These are phyloP conservation scores for Sarcoramphus papa DNA, from an alignment of 2,797 vertebrate genomes.

Conservation along the genomic window DNA sequence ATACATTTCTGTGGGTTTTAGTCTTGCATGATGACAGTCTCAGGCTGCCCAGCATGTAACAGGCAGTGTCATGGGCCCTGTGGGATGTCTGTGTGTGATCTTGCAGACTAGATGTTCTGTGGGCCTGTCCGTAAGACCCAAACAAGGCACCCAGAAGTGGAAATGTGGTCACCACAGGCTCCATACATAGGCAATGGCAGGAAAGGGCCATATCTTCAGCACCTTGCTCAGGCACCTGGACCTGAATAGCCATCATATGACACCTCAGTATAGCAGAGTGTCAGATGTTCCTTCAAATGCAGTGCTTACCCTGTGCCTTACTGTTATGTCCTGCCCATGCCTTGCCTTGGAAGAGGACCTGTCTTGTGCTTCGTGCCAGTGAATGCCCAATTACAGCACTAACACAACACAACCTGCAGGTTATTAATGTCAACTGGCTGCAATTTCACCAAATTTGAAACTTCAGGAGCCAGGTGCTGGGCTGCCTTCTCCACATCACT, in stretches of 20 bases:
- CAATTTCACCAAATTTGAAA: not conserved
- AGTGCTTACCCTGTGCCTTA: not conserved
- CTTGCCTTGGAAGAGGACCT: not conserved
- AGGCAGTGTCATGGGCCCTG: not conserved
- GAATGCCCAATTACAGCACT: not conserved
- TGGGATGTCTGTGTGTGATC: not conserved
- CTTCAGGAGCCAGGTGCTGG: not conserved
- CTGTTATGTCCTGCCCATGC: not conserved
- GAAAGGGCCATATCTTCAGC: not conserved
- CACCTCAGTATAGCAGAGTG: too few species aligned
- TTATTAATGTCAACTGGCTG: not conserved
- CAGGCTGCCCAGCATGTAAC: not conserved
- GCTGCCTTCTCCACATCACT: not conserved
- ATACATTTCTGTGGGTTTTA: not conserved
- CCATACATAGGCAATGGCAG: rapidly evolving
- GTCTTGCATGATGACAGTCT: not conserved
- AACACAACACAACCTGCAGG: not conserved
- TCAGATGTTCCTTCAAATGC: not conserved
- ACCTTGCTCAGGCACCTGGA: not conserved
- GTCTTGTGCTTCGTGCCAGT: not conserved
- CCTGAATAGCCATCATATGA: rapidly evolving
- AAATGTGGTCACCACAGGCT: not conserved
- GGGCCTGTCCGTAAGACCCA: rapidly evolving
- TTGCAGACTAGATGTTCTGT: not conserved
- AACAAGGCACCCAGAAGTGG: not conserved